Percentiles rank a stretch among this genome's conserved stretches.
Conservation (phyloP, 2,797 vertebrate species). For the Somateria mollissima region DNA sequence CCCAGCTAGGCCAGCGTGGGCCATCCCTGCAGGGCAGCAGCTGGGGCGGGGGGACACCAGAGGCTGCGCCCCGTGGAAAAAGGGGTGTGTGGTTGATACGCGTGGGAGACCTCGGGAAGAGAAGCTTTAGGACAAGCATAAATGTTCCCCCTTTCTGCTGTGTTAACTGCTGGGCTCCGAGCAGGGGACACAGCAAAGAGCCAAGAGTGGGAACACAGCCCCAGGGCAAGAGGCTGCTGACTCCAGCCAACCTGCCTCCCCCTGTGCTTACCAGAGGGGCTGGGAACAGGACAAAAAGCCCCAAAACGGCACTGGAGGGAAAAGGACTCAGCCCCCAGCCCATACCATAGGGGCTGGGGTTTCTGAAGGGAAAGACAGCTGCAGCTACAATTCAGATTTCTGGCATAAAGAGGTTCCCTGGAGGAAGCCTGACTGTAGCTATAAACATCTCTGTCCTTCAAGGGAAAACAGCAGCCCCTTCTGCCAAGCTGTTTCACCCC, state of each 20-base stretch:
- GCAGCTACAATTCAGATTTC: neutral
- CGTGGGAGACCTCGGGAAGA: neutral
- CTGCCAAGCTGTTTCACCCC: neutral
- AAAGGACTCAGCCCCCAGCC: neutral
- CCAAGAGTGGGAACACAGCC: neutral
- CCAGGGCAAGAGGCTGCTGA: neutral
- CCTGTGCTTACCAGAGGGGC: neutral
- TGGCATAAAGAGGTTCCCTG: neutral
- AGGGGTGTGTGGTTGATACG: fast-evolving
- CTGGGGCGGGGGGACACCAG: fast-evolving
- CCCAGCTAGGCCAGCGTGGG: fast-evolving
- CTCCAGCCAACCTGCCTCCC: neutral
- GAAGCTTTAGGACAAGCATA: neutral
- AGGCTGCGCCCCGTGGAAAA: neutral
- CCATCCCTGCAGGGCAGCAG: neutral
- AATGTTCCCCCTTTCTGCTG: neutral
- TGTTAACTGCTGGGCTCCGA: no score
- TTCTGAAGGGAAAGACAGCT: neutral
- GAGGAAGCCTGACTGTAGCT: neutral
- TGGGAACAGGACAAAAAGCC: neutral
- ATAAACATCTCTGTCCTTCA: neutral
- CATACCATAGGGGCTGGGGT: fast-evolving
- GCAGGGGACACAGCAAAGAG: neutral
- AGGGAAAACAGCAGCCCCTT: neutral
- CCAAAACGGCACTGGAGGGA: neutral